Evolutionary conservation across 2,888 invertebrate genomes (phyloP).

Genomic region (Caenorhabditis imperialis): DNA sequence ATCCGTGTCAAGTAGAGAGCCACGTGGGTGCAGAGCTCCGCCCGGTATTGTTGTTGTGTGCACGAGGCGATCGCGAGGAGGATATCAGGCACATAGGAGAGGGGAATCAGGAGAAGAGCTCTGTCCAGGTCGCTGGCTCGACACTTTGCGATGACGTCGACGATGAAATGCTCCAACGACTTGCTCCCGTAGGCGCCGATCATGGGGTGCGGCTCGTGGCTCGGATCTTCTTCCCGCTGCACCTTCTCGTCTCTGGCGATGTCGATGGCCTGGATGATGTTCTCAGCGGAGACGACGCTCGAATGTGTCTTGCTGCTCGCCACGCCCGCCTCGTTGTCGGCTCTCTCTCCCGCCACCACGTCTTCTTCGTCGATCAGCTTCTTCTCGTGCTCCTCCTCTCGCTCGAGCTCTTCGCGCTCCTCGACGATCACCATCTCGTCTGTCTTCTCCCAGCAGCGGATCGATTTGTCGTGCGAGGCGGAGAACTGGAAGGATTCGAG

Average conservation of each 20-base stretch:
- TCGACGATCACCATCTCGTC: constrained; percentile 92
- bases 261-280: constrained; percentile 91
- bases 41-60: constrained; percentile 83
- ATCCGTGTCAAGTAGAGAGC: constrained; percentile 83
- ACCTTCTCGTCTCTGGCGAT: constrained; percentile 81
- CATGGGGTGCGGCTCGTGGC: constrained; percentile 84
- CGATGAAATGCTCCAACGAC: constrained; percentile 86
- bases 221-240: constrained; percentile 57
- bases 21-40: constrained; percentile 86
- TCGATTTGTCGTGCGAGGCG: constrained; percentile 89
- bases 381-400: constrained; percentile 79
- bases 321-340: constrained; percentile 84
- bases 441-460: constrained; percentile 89
- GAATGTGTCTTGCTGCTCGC: constrained; percentile 91
- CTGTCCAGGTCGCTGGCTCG: constrained; percentile 89
- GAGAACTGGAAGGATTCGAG: constrained; percentile 80
- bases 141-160: constrained; percentile 83
- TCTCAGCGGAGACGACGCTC: constrained; percentile 83
- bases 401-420: constrained; percentile 86
- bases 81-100: constrained; percentile 87
- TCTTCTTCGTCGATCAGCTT: constrained; percentile 80
- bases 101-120: constrained; percentile 88
- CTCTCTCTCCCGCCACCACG: constrained; percentile 79
- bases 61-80: constrained; percentile 85
- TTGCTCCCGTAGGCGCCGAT: constrained; percentile 87